Evolutionary conservation across 1,140 invertebrate species (phyloP).

Genomic region (Aradophagus sp.): DNA sequence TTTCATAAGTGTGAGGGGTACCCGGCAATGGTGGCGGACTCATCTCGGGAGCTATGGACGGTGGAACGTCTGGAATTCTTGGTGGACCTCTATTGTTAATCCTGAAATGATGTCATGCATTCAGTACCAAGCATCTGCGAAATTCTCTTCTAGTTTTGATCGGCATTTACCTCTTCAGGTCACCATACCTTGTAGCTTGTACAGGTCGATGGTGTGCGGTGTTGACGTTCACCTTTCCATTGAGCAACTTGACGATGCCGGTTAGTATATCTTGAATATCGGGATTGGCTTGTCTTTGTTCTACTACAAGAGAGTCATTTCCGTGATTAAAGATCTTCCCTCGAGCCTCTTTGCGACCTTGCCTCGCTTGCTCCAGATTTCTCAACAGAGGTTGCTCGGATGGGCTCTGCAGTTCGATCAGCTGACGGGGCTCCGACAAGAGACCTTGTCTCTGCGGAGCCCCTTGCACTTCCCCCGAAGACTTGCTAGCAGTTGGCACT

Average conservation of each 20-base stretch:
- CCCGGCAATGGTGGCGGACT: conserved; percentile 73
- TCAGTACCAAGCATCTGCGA: too few relatives aligned
- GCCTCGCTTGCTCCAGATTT: conserved; percentile 58
- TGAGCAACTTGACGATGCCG: conserved; percentile 90
- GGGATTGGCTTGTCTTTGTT: conserved; percentile 79
- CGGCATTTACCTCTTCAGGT: conserved; percentile 26
- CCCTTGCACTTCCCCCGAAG: conserved; percentile 83
- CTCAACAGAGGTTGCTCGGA: conserved; percentile 47
- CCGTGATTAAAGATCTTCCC: conserved; percentile 70
- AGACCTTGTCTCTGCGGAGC: conserved; percentile 80
- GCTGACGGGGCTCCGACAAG: conserved; percentile 79
- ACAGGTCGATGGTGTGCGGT: conserved; percentile 76
- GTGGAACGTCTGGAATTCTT: conserved; percentile 83
- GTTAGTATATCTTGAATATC: conserved; percentile 94
- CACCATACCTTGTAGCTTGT: conserved; percentile 66
- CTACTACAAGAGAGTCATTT: too few relatives aligned
- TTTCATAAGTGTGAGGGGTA: conserved; percentile 69
- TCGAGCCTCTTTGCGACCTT: conserved; percentile 63
- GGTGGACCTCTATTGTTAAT: conserved; percentile 93
- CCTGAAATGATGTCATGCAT: conserved; percentile 71
- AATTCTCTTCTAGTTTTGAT: neutral
- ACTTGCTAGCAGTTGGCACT: conserved; percentile 61
- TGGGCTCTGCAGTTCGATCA: conserved; percentile 58
- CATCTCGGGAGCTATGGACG: conserved; percentile 78
- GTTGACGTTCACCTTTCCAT: conserved; percentile 90